Conservation (phyloP, 2,888 invertebrate genomes). For the Drosophila pseudotalamancana region DNA sequence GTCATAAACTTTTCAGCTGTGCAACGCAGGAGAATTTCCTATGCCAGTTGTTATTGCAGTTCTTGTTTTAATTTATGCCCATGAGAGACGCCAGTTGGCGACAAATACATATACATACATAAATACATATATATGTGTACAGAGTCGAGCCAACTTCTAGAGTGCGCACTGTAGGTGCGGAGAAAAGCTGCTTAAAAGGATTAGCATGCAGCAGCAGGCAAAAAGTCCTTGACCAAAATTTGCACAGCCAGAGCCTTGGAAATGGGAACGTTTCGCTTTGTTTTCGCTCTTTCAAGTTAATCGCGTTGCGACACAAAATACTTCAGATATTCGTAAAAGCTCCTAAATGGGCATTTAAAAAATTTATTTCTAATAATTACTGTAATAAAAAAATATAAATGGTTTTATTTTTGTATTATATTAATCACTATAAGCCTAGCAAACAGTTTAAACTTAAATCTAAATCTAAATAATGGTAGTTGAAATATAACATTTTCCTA, state of each 20-base stretch:
- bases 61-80: constrained; percentile 66
- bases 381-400: too few relatives aligned
- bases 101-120: constrained; percentile 16
- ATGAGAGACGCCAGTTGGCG: constrained; percentile 39
- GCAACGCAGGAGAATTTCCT: constrained; percentile 34
- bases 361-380: not conserved
- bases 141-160: constrained; percentile 11
- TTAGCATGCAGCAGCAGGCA: constrained; percentile 57
- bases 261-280: constrained; percentile 33
- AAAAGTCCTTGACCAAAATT: constrained; percentile 68
- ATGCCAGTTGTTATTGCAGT: constrained; percentile 33
- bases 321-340: not conserved
- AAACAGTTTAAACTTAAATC: too few relatives aligned
- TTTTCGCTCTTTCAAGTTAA: constrained; percentile 10
- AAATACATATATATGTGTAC: constrained; percentile 2
- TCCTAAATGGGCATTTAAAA: not conserved
- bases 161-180: constrained; percentile 45
- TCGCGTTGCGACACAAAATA: constrained; percentile 1
- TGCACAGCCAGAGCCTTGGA: constrained; percentile 29
- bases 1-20: constrained; percentile 47
- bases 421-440: too few relatives aligned
- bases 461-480: too few relatives aligned
- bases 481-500: too few relatives aligned
- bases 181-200: constrained; percentile 58
- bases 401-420: too few relatives aligned